Conservation (phyloP, 2,797 vertebrate genomes). For the Oophaga sylvatica region DNA sequence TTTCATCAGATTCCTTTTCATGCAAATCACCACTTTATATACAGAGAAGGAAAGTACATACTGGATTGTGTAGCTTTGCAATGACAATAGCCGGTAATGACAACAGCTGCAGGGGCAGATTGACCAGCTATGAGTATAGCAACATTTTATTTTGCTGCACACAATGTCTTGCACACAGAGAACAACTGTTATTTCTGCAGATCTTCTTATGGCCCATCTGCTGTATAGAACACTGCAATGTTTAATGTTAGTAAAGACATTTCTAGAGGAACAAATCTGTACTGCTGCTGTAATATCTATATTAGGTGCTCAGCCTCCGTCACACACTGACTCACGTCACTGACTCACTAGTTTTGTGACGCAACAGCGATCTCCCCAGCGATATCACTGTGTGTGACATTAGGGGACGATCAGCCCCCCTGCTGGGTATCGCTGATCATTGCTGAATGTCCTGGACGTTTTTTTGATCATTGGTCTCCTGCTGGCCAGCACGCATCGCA, state of each 20-base stretch:
- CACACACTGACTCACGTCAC: too few relatives aligned
- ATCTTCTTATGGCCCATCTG: constrained; percentile 8
- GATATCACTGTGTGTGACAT: too few relatives aligned
- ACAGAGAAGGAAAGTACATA: background rate
- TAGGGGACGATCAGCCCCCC: too few relatives aligned
- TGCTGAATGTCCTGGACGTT: too few relatives aligned
- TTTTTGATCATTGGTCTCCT: too few relatives aligned
- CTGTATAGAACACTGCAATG: background rate
- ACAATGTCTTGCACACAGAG: background rate
- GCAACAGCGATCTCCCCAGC: too few relatives aligned
- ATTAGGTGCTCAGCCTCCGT: background rate
- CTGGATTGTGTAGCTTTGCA: background rate
- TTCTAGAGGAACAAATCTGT: background rate
- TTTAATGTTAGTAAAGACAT: constrained; percentile 7
- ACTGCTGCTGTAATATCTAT: background rate
- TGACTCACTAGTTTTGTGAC: too few relatives aligned
- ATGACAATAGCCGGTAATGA: background rate
- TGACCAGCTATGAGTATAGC: constrained; percentile 1
- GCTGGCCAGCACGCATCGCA: too few relatives aligned
- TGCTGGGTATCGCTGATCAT: too few relatives aligned
- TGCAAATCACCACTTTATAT: background rate
- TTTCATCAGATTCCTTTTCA: background rate
- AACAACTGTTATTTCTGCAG: background rate
- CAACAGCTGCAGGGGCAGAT: constrained; percentile 6
- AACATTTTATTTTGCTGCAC: constrained; percentile 7